Evolutionary conservation across 2,113 vertebrate species (phyloP), one percentile per base, ranked within the genome.

Genomic region (Tinamus guttatus): DNA sequence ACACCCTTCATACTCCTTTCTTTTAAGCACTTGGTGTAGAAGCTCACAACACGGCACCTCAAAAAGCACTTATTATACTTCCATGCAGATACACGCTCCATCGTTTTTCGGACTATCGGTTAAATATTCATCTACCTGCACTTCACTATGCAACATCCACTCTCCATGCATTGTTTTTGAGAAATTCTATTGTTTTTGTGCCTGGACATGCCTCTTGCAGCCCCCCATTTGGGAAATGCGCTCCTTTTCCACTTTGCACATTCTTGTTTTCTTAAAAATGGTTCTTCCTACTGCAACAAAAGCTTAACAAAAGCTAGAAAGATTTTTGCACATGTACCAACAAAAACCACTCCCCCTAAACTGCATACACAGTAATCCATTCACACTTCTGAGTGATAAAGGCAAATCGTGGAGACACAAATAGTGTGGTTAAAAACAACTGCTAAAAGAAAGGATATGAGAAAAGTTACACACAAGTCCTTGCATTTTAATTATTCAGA

Each of bases 1-100:
- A 51, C 77, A 74, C 54, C 27, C 21, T 77, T 87, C n/a, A 67
- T 1, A 0, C 12, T 59, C 90, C 40, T 45, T 88, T 64, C 51
- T 81, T 70, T 30, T 67, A 70, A 30, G 49, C 8, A 34, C 10
- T 78, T 67, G 0, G 0, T 1, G 3, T 2, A 81, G 65, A 79
- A 81, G 32, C 56, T 93, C 87, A 76, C 30, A 65, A n/a, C n/a
- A 17, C 4, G 14, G 67, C 27, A 90, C 30, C 27, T 32, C 28
- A 71, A 34, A 84, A 90, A 60, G 21, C 38, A 78, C 32, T 64
- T 81, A 12, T 41, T 41, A 15, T 36, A 62, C 36, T 43, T 69
- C 59, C 76, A 18, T 38, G 38, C 16, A 84, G 64, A 63, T 34
- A 81, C 5, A 54, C 40, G 28, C 45, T 56, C 25, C 25, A 28